Base-by-base conservation (phyloP, 2,888 invertebrate species). In the Drosophila picticornis region DNA sequence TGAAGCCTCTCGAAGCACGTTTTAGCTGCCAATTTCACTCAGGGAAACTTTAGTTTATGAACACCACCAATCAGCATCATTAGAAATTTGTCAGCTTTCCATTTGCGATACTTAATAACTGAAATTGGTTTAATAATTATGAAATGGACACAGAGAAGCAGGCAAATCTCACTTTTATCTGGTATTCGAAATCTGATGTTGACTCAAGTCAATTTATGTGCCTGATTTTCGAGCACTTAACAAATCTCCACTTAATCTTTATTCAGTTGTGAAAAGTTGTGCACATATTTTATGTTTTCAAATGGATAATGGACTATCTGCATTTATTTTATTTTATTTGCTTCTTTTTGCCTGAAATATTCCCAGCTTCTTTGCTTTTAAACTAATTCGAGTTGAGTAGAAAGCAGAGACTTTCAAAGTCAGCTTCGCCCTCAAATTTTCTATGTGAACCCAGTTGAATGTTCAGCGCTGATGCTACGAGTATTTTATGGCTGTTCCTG, bases 401-500 rank as follows among this genome's bases (percentile, higher is more conserved):
- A 34, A 27, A 22, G 9, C 9, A 56, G 56, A n/a, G 56, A 7
- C 27, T 29, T 56, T 56, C 7, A 27, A 38, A 56, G 38, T 40
- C 56, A 13, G 19, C n/a, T 4, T 40, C 5, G 19, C 22, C 7
- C 16, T 9, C 16, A 46, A 25, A 25, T 43, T 57, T 40, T 25
- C 7, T 7, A 10, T 43, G 10, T 6, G 27, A 4, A 27, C n/a
- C 13, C 25, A 38, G 51, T 52, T 55, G 13, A 50, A 50, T 53
- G 48, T 50, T 67, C 27, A 34, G 31, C 29, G 27, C 27, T 48
- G 57, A 36, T 38, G 48, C 58, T 32, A 9, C 55, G 50, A 61
- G 50, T 52, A 65, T 73, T 72, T 72, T 72, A 72, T 73, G 13
- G 10, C 16, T 9, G 22, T 16, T 22, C 1, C 46, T 25, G 53